Evolutionary conservation across 2,113 vertebrate species (phyloP), one percentile per base, ranked within the genome.

Genomic region (Ciconia stormi): DNA sequence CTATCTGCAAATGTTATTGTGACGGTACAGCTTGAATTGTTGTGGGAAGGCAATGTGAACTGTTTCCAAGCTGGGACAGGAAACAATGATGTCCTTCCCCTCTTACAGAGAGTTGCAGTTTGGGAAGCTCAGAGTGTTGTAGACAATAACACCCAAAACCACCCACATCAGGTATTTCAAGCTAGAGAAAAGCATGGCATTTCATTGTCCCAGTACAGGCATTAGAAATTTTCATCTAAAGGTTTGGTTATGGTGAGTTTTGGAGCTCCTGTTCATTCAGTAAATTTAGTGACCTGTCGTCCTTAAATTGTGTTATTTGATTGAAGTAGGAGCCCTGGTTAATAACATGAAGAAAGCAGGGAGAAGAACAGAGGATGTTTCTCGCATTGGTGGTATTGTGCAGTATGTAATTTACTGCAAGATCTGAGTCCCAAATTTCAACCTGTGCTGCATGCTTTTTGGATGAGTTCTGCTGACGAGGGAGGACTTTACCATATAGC

Each of bases 401-500:
- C 44, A 3, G 1, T 49, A 30, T 59, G 38, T 71, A n/a, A 84
- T 87, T 73, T 42, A 30, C 20, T 70, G 18, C 42, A 49, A 13
- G 12, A 61, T 79, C 26, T 10, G 52, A 81, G 59, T 46, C 25
- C 46, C 72, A 42, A 1, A 56, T 77, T 65, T 56, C 71, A 93
- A 5, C 40, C 84, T 65, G 47, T 52, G 73, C 50, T 90, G 25
- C 21, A 23, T 74, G 59, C 13, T 62, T 79, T 93, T 77, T 47
- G 73, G 47, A 36, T 15, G n/a, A 63, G 9, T 66, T 70, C 42
- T 50, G 27, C 26, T 63, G 30, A 3, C 0, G 1, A 25, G 17
- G 22, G 25, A 83, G 27, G 15, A 83, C 42, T 30, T 98, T 97
- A 99, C 99, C 99, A 0, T 99, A 99, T 58, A 99, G 99, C 46